Percentiles rank a stretch among this genome's conserved stretches.
Evolutionary conservation across 2,797 vertebrate species (phyloP).

Genomic region (Odontamblyopus lacepedii): DNA sequence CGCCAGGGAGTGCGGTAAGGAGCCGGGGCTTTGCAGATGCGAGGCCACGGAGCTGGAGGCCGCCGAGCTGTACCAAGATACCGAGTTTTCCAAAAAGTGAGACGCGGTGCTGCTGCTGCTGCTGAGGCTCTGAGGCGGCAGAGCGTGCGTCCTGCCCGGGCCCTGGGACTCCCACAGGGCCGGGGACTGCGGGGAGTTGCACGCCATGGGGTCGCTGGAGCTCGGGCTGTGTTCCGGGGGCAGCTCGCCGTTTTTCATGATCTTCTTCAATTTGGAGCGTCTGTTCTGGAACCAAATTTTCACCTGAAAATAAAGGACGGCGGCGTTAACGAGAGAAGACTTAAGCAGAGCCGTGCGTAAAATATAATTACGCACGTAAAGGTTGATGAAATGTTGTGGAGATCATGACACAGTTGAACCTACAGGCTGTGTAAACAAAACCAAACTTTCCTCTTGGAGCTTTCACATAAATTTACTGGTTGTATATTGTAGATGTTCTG

Average conservation of each 20-base stretch:
- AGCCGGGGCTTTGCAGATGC: slow-evolving; percentile 90
- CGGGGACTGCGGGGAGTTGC: slow-evolving; percentile 98
- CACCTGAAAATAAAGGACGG: slow-evolving; percentile 74
- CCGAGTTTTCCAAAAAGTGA: slow-evolving; percentile 93
- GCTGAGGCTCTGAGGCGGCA: slow-evolving; percentile 89
- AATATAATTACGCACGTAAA: too few relatives aligned
- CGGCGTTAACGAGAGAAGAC: not conserved
- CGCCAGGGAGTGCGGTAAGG: slow-evolving; percentile 94
- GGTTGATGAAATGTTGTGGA: too few relatives aligned
- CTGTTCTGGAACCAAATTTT: slow-evolving; percentile 99
- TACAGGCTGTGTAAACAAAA: too few relatives aligned
- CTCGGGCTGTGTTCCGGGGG: slow-evolving; percentile 98
- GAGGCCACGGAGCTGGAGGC: slow-evolving; percentile 80
- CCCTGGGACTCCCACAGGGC: slow-evolving; percentile 96
- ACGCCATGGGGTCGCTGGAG: slow-evolving; percentile 99
- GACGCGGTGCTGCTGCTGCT: slow-evolving; percentile 62
- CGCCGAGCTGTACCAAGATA: slow-evolving; percentile 89
- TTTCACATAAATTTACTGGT: too few relatives aligned
- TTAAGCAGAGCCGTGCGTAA: not conserved
- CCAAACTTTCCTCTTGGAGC: too few relatives aligned
- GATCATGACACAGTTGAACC: too few relatives aligned
- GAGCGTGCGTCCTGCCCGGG: slow-evolving; percentile 88
- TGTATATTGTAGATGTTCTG: too few relatives aligned
- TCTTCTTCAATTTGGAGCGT: slow-evolving; percentile 99
- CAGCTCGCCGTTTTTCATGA: slow-evolving; percentile 98